Conservation (phyloP, 2,797 vertebrate genomes). For the Microcaecilia unicolor region DNA sequence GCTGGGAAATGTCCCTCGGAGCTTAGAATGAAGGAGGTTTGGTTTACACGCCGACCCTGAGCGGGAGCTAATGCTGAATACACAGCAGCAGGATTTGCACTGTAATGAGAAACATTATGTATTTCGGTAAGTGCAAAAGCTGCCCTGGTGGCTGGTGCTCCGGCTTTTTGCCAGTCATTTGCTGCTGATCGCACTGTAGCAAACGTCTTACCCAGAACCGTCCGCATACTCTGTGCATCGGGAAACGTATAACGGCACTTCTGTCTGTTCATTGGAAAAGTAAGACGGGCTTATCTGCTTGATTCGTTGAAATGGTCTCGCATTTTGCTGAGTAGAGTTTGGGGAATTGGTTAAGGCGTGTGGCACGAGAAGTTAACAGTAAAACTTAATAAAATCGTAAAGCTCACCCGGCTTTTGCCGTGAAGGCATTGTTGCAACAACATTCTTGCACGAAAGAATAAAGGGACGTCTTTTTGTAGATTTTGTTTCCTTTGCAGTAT, state of each 20-base stretch:
- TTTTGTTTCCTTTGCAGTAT: conserved; percentile 2
- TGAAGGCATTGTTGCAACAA: too few relatives aligned
- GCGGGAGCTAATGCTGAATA: conserved; percentile 65
- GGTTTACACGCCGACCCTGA: conserved; percentile 58
- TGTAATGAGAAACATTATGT: conserved; percentile 88
- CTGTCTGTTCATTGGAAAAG: too few relatives aligned
- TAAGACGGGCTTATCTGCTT: too few relatives aligned
- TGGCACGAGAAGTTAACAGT: conserved; percentile 38
- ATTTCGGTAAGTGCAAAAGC: conserved; percentile 95
- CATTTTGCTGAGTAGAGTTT: conserved; percentile 14
- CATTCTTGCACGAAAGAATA: too few relatives aligned
- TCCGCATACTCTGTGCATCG: too few relatives aligned
- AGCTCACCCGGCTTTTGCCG: too few relatives aligned
- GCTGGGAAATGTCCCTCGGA: conserved; percentile 44
- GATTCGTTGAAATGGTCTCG: too few relatives aligned
- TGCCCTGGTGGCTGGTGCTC: conserved; percentile 29
- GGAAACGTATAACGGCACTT: too few relatives aligned
- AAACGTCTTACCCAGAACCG: too few relatives aligned
- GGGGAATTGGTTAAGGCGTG: conserved; percentile 12
- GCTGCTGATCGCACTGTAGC: too few relatives aligned
- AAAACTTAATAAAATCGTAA: conserved; percentile 39
- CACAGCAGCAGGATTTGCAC: conserved; percentile 63
- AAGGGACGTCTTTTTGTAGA: too few relatives aligned
- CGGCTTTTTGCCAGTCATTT: too few relatives aligned
- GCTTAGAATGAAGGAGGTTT: conserved; percentile 51